Conservation (phyloP, 2,888 invertebrate genomes). For the Clepsis dumicolana region DNA sequence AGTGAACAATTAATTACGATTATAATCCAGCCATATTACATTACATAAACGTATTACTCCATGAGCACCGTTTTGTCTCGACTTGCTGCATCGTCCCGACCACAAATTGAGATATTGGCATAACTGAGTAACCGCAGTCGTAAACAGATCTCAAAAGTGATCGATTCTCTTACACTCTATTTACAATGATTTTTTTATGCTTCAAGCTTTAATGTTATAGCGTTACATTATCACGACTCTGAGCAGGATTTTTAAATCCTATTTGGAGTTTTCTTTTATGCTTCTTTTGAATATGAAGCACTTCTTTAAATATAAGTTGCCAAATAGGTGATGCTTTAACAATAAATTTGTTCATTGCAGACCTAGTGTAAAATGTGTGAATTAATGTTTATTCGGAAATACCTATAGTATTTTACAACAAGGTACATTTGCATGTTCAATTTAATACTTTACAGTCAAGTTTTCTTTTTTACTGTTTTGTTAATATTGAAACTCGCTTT, state of each 20-base stretch:
- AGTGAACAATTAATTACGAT: constrained; percentile 1
- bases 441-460: no score
- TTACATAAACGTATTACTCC: not conserved
- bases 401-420: not conserved
- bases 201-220: not conserved
- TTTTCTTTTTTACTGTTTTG: no score
- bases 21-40: not conserved
- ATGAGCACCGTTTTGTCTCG: constrained; percentile 46
- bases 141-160: constrained; percentile 36
- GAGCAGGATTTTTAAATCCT: not conserved
- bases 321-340: no score
- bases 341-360: no score
- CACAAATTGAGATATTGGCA: constrained; percentile 62
- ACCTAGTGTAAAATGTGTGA: no score
- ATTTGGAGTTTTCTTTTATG: not conserved
- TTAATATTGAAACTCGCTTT: not conserved
- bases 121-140: constrained; percentile 46
- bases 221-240: no score
- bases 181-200: constrained; percentile 1
- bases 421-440: not conserved
- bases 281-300: no score
- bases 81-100: constrained; percentile 50
- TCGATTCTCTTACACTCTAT: constrained; percentile 3
- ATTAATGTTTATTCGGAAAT: no score
- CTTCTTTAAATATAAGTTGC: no score